phyloP scores from a whole-genome alignment of 1,140 invertebrate genomes.

The Lepidurus apus region DNA sequence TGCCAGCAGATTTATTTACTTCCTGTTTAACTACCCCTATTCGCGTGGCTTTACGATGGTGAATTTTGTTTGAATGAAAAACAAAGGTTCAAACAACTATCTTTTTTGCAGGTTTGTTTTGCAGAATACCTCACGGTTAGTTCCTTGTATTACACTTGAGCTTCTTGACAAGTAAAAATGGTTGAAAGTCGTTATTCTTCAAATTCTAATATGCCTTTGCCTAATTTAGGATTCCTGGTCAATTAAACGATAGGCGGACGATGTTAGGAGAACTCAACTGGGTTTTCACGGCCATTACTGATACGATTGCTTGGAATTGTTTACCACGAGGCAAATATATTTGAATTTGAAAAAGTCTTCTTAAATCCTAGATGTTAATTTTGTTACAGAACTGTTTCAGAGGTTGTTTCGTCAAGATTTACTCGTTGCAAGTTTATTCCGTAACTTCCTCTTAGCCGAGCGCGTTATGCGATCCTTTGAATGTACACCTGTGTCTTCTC shows the following conservation, averaged over 20 bases:
- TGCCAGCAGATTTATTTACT: conserved; percentile 98
- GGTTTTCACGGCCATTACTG: conserved; percentile 99
- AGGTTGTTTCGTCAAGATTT: conserved; percentile 95
- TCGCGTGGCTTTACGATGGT: conserved; percentile 91
- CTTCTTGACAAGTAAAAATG: conserved; percentile 77
- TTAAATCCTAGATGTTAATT: conserved; percentile 30
- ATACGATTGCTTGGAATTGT: conserved; percentile 99
- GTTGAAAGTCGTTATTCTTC: neutral
- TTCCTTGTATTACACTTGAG: conserved; percentile 72
- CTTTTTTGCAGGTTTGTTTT: conserved; percentile 65
- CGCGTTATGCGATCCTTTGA: conserved; percentile 93
- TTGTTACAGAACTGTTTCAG: conserved; percentile 79
- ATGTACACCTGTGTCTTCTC: conserved; percentile 87
- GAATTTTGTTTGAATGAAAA: conserved; percentile 34
- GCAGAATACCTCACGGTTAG: conserved; percentile 73
- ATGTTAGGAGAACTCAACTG: conserved; percentile 99
- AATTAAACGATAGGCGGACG: conserved; percentile 87
- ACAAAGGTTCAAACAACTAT: neutral
- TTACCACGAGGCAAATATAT: conserved; percentile 65
- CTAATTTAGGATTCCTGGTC: conserved; percentile 77
- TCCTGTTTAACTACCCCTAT: conserved; percentile 97
- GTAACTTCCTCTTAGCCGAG: conserved; percentile 95
- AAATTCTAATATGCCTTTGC: conserved; percentile 33
- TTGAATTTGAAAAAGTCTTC: neutral
- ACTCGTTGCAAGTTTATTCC: conserved; percentile 93